A percentile compares a stretch with the other conserved stretches of the same genome.
Conservation (phyloP, 2,888 invertebrate genomes). For the Sisyra nigra region DNA sequence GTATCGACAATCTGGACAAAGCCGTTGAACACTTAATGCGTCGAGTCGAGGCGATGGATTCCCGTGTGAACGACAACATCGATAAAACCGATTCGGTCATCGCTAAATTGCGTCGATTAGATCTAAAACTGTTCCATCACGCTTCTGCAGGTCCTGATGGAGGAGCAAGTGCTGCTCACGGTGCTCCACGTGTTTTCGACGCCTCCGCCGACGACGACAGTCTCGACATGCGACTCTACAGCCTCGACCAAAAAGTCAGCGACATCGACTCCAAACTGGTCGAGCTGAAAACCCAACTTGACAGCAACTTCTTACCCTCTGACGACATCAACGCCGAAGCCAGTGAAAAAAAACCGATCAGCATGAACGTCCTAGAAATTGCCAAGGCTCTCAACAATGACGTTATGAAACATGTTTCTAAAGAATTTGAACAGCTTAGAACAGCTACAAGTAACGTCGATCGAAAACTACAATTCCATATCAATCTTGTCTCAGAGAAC, state of each 20-base stretch:
- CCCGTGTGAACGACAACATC: slow-evolving; percentile 67
- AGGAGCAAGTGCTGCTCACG: slow-evolving; percentile 19
- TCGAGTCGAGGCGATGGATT: slow-evolving; percentile 67
- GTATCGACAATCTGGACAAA: slow-evolving; percentile 76
- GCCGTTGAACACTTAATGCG: slow-evolving; percentile 78
- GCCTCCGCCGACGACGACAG: slow-evolving; percentile 20
- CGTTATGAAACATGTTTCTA: slow-evolving; percentile 64
- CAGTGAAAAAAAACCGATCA: slow-evolving; percentile 73
- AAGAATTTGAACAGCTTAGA: slow-evolving; percentile 62
- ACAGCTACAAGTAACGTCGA: slow-evolving; percentile 64
- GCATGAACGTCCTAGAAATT: slow-evolving; percentile 67
- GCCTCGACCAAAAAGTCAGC: slow-evolving; percentile 68
- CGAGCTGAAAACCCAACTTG: slow-evolving; percentile 65
- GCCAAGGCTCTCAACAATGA: slow-evolving; percentile 71
- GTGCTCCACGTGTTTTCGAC: slow-evolving; percentile 4
- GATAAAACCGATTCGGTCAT: slow-evolving; percentile 73
- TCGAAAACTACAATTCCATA: slow-evolving; percentile 69
- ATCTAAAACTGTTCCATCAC: slow-evolving; percentile 54
- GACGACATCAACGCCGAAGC: slow-evolving; percentile 79
- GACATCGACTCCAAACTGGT: slow-evolving; percentile 67
- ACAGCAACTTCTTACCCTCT: slow-evolving; percentile 58
- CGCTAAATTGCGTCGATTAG: slow-evolving; percentile 55
- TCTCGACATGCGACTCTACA: slow-evolving; percentile 49
- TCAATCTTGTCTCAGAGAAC: slow-evolving; percentile 68
- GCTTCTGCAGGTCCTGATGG: slow-evolving; percentile 21